Base-by-base conservation (phyloP, 2,888 invertebrate genomes). In the Rosalia funebris region DNA sequence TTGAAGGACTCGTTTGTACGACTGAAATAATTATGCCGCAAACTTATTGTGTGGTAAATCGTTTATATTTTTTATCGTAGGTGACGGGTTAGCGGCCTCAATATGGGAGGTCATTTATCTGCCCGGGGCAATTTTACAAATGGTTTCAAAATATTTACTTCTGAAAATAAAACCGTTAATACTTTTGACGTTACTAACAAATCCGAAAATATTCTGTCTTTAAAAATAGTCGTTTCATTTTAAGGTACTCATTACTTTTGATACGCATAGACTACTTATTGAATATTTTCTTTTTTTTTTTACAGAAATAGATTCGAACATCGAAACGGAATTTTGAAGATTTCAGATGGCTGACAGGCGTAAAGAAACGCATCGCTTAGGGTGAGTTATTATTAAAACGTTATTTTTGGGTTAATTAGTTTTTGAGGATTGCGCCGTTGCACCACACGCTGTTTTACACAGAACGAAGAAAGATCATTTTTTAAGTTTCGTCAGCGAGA, bases 341-440 rank as follows among this genome's bases (percentile, higher is more conserved):
- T 50, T 31, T 39, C 25, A 39, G 25, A 15, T 39, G 48, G 16
- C 34, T 47, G 47, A 47, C 47, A 47, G 34, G 47, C 47, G 34
- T 47, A 10, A 12, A 47, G 34, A 47, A 34, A 19, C 37, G 20
- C 25, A 11, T 3, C 16, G 19, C 50, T 41, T 10, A 11, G 50
- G 50, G 50, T 50, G 25, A 39, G 39, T 17, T 50, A 50, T 50
- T 50, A 50, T 39, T 50, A 39, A 50, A 39, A 39, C 15, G 20
- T 39, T 50, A 50, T 50, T 50, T 50, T 50, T 39, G 39, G 39
- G 39, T 36, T 50, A 39, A 50, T 39, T 50, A 39, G 50, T 39
- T 50, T 50, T 50, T 12, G 14, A 17, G 50, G 34, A 19, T 39
- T 50, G 15, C 12, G 34, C 36, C 50, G 50, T 25, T 44, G 17